phyloP scores from a whole-genome alignment of 2,113 vertebrate genomes.

The Nothobranchius kuhntae region DNA sequence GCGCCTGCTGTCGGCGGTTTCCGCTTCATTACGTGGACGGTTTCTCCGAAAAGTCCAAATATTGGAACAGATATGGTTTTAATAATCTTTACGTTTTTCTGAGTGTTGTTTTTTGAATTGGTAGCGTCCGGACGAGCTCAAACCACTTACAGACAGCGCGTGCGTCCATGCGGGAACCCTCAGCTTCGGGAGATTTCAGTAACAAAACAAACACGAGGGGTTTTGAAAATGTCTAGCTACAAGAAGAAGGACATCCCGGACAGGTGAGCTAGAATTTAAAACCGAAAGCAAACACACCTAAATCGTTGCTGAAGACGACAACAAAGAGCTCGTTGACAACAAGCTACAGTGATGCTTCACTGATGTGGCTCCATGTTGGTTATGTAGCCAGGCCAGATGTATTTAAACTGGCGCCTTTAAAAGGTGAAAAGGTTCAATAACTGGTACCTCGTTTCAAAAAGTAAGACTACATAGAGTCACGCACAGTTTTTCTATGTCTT shows the following conservation, averaged over 20 bases:
- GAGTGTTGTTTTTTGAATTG: not conserved
- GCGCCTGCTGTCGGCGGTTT: not conserved
- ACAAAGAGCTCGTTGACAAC: too few relatives aligned
- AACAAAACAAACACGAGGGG: not conserved
- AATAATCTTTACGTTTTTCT: not conserved
- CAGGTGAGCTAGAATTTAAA: conserved; percentile 2
- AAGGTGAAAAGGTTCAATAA: too few relatives aligned
- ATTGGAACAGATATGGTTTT: too few relatives aligned
- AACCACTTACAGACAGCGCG: too few relatives aligned
- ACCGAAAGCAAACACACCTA: not conserved
- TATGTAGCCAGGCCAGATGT: too few relatives aligned
- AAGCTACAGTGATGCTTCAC: not conserved
- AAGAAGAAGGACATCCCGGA: conserved; percentile 22
- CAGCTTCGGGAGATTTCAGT: too few relatives aligned
- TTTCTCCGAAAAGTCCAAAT: too few relatives aligned
- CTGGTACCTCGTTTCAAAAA: too few relatives aligned
- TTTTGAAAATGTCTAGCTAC: not conserved
- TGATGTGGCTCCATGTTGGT: not conserved
- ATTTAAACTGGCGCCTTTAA: too few relatives aligned
- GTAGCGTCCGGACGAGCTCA: not conserved
- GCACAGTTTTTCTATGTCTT: too few relatives aligned
- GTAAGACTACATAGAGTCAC: too few relatives aligned
- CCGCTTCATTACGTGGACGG: not conserved
- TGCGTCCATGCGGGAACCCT: not conserved
- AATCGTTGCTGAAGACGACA: not conserved